Conservation (phyloP, 1,140 invertebrate genomes). For the Penaeus chinensis region DNA sequence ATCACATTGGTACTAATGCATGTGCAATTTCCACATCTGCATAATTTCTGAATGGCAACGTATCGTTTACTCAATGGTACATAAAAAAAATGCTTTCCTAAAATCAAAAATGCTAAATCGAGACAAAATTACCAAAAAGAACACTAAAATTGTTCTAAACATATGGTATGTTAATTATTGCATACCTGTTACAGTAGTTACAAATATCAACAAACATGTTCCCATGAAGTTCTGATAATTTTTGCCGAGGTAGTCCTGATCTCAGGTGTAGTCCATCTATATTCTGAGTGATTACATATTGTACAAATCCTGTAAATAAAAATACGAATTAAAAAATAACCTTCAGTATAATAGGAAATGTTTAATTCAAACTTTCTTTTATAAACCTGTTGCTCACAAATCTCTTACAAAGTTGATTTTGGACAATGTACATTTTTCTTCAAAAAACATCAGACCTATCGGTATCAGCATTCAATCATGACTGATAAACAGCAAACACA, state of each 20-base stretch:
- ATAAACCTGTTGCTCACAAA: too few relatives aligned
- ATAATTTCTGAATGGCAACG: too few relatives aligned
- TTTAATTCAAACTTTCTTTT: too few relatives aligned
- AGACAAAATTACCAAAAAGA: constrained; percentile 9
- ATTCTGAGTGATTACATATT: constrained; percentile 96
- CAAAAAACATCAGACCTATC: too few relatives aligned
- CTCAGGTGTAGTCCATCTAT: constrained; percentile 97
- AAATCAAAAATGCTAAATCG: neutral
- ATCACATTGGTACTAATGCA: too few relatives aligned
- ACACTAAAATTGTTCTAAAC: constrained; percentile 73
- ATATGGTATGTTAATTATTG: constrained; percentile 21
- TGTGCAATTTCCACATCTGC: too few relatives aligned
- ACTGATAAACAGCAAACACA: too few relatives aligned
- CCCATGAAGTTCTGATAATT: constrained; percentile 94
- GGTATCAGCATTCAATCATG: too few relatives aligned
- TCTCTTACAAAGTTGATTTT: too few relatives aligned
- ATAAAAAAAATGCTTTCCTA: neutral
- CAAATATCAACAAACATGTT: constrained; percentile 98
- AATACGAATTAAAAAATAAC: neutral
- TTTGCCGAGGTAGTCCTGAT: constrained; percentile 83
- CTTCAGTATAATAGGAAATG: neutral
- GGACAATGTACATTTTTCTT: too few relatives aligned
- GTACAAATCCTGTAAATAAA: constrained; percentile 75
- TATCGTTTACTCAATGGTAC: too few relatives aligned
- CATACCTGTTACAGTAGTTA: constrained; percentile 78